Evolutionary conservation across 2,113 vertebrate genomes (phyloP).

Genomic region (Corythornis vintsioides): DNA sequence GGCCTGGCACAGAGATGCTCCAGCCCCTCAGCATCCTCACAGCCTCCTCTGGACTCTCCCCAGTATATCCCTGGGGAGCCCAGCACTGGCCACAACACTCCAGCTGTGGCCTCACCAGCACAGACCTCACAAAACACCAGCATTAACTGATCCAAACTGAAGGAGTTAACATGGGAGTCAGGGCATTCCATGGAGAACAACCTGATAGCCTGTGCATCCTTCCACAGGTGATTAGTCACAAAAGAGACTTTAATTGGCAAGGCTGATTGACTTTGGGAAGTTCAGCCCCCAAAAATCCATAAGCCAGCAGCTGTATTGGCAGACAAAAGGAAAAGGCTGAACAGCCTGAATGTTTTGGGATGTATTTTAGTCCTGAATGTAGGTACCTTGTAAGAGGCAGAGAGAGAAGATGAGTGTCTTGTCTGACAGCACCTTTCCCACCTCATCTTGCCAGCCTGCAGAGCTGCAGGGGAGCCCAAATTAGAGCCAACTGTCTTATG

Average conservation of each 20-base stretch:
- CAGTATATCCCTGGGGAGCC: too few species aligned
- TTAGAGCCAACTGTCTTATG: neutral
- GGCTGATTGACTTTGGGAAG: neutral
- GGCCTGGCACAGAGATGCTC: too few species aligned
- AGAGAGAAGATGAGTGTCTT: neutral
- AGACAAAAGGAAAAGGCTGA: neutral
- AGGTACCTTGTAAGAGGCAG: neutral
- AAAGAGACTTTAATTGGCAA: neutral
- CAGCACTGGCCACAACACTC: too few species aligned
- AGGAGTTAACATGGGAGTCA: fast-evolving
- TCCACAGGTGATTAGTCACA: neutral
- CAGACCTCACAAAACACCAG: too few species aligned
- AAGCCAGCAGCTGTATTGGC: neutral
- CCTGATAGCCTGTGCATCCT: neutral
- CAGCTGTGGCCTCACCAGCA: too few species aligned
- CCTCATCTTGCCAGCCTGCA: neutral
- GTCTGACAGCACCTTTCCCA: neutral
- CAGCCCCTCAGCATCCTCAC: too few species aligned
- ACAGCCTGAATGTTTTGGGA: neutral
- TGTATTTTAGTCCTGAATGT: neutral
- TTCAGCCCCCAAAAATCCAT: neutral
- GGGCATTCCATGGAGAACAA: neutral
- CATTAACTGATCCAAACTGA: neutral
- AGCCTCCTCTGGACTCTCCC: too few species aligned
- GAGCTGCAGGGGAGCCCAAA: neutral